Conservation (phyloP, 1,140 invertebrate genomes). For the Heliconius himera region DNA sequence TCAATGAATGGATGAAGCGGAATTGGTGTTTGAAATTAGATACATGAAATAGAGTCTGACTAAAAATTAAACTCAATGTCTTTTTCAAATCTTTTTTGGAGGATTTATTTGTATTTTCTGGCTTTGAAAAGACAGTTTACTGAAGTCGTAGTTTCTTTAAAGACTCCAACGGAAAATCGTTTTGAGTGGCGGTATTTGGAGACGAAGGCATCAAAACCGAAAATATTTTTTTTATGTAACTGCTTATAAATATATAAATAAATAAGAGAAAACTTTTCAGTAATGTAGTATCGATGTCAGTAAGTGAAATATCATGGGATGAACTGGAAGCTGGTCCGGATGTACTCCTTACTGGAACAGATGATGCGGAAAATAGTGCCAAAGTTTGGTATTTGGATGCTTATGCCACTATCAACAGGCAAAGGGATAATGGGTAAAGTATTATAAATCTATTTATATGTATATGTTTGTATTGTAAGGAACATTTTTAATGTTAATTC, state of each 20-base stretch:
- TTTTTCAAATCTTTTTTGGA: no score
- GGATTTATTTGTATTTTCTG: no score
- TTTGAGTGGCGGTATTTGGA: neutral
- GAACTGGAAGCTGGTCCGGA: slow-evolving; percentile 67
- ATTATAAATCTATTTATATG: neutral
- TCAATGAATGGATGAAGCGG: no score
- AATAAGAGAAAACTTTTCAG: slow-evolving; percentile 42
- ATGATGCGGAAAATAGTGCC: slow-evolving; percentile 57
- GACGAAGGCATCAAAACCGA: no score
- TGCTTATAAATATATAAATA: neutral
- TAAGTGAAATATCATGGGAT: slow-evolving; percentile 62
- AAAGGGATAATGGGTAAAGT: slow-evolving; percentile 49
- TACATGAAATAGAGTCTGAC: no score
- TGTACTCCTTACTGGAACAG: slow-evolving; percentile 66
- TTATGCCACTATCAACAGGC: slow-evolving; percentile 58
- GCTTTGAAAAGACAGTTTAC: no score
- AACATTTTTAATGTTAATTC: neutral
- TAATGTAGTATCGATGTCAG: slow-evolving; percentile 66
- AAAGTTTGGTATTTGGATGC: slow-evolving; percentile 74
- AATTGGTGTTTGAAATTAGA: no score
- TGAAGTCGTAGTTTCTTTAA: no score
- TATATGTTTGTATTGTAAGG: neutral
- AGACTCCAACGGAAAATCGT: neutral
- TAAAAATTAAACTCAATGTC: no score
- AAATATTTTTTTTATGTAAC: no score